Percentiles rank a stretch among this genome's conserved stretches.
Evolutionary conservation across 2,113 vertebrate genomes (phyloP).

Genomic region (Ammodytes dubius): DNA sequence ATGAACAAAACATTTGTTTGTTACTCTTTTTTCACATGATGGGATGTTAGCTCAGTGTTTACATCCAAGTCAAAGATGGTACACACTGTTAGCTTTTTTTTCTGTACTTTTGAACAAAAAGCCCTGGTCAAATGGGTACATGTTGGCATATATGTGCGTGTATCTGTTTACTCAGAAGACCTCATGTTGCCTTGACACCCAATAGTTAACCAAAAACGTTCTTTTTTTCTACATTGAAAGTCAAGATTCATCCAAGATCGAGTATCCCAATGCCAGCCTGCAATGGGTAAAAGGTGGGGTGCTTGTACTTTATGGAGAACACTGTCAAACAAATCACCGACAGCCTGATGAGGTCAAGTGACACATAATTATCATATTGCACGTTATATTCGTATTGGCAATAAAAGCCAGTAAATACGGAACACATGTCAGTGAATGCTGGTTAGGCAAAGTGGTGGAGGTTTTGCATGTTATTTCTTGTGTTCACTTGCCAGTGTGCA

Average conservation of each 20-base stretch:
- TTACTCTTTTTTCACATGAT: constrained; percentile 49
- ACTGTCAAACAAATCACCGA: constrained; percentile 9
- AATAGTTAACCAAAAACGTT: constrained; percentile 12
- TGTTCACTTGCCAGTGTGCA: constrained; percentile 34
- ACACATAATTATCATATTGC: not conserved
- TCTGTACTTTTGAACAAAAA: not conserved
- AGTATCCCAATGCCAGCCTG: not conserved
- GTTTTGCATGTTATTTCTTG: constrained; percentile 8
- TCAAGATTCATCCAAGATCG: constrained; percentile 10
- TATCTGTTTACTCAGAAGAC: constrained; percentile 30
- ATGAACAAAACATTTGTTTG: constrained; percentile 55
- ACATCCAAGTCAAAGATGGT: constrained; percentile 12
- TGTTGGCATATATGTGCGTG: not conserved
- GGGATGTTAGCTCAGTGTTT: constrained; percentile 34
- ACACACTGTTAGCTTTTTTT: not conserved
- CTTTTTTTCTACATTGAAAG: not conserved
- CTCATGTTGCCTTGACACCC: constrained; percentile 8
- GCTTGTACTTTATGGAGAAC: not conserved
- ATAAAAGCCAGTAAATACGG: constrained; percentile 9
- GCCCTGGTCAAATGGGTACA: not conserved
- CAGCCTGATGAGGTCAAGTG: not conserved
- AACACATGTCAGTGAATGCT: not conserved
- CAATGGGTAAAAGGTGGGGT: not conserved
- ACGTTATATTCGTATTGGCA: not conserved
- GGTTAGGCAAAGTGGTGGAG: not conserved